A percentile compares a stretch with the other conserved stretches of the same genome.
Evolutionary conservation across 1,140 invertebrate genomes (phyloP).

Genomic region (Dysdera silvatica): DNA sequence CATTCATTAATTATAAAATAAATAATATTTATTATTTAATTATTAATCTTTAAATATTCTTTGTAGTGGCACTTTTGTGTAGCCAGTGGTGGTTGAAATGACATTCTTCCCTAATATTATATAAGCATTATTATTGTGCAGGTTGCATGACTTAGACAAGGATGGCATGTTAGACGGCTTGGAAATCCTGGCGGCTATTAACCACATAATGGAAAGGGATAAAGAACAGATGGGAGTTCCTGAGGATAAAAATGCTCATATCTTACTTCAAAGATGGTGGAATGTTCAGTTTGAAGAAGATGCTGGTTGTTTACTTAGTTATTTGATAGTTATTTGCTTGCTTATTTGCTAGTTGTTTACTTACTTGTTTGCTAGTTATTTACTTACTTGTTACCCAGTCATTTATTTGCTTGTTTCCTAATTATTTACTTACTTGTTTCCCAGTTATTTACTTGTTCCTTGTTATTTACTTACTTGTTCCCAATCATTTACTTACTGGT

Average conservation of each 20-base stretch:
- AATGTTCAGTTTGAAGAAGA: conserved; percentile 31
- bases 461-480: too few species aligned
- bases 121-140: conserved; percentile 35
- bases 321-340: background rate
- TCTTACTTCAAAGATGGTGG: conserved; percentile 10
- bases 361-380: too few species aligned
- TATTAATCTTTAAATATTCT: background rate
- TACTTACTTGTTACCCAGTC: too few species aligned
- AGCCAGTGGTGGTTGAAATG: background rate
- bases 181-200: conserved; percentile 57
- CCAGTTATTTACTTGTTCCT: too few species aligned
- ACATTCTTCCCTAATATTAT: background rate
- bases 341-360: too few species aligned
- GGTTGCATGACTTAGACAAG: conserved; percentile 69
- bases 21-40: conserved; percentile 14
- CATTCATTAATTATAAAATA: background rate
- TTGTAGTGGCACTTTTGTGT: background rate
- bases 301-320: conserved; percentile 14
- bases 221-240: conserved; percentile 30
- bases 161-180: conserved; percentile 71
- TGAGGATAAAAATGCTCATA: background rate
- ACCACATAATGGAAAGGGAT: conserved; percentile 44
- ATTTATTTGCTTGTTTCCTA: too few species aligned
- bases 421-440: too few species aligned
- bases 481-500: too few species aligned